Conservation (phyloP, 2,113 vertebrate genomes). For the Ochotona princeps region DNA sequence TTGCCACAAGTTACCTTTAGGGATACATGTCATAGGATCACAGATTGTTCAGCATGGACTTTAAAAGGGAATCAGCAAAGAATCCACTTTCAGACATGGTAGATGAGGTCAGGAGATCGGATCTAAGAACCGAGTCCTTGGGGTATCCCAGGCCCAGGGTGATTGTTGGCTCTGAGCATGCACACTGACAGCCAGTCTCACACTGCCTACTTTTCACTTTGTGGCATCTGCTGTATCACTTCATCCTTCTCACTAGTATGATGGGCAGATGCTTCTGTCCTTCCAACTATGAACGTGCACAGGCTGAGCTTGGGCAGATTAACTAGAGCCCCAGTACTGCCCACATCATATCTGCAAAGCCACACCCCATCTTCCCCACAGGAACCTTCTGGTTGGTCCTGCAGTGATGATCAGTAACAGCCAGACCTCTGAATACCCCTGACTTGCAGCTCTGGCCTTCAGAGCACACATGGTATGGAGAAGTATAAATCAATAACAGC, state of each 20-base stretch:
- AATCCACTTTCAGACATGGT: neutral
- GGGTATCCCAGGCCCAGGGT: neutral
- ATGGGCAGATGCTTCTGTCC: rapidly evolving
- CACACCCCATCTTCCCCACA: no score
- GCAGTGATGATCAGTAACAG: rapidly evolving
- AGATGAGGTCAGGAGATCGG: neutral
- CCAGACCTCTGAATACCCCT: no score
- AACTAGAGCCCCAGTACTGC: rapidly evolving
- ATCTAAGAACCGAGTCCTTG: neutral
- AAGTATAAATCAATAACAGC: neutral
- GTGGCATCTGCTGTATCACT: no score
- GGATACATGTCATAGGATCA: neutral
- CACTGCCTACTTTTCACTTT: no score
- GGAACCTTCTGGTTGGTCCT: rapidly evolving
- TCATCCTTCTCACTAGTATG: neutral
- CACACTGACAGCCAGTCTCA: no score
- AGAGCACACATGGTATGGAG: neutral
- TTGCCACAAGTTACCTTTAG: neutral
- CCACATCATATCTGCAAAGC: no score
- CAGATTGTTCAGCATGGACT: neutral
- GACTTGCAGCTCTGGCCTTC: no score
- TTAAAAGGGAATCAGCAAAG: neutral
- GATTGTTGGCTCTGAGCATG: no score
- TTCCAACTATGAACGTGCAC: neutral
- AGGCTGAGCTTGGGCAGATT: neutral